These are phyloP conservation scores for Automeris io DNA, from an alignment of 2,888 invertebrate species.

Conservation along the genomic window DNA sequence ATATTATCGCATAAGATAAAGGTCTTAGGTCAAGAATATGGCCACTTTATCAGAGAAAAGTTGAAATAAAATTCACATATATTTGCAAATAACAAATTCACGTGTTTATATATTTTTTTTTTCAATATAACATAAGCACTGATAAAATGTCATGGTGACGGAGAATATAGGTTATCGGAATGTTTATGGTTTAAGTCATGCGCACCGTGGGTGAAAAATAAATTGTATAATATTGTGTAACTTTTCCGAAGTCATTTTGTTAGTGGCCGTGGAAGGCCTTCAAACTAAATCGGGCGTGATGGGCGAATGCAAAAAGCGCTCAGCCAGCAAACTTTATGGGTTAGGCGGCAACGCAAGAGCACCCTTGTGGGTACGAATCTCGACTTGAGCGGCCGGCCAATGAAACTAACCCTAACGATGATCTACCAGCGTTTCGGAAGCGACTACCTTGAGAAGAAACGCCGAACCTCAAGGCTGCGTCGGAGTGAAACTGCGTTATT, in stretches of 20 bases:
- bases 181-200: conserved; percentile 2
- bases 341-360: too few species aligned
- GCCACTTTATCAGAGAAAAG: background rate
- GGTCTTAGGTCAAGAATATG: background rate
- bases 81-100: conserved; percentile 5
- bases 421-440: too few species aligned
- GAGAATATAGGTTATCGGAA: conserved; percentile 17
- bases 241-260: too few species aligned
- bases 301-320: too few species aligned
- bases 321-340: too few species aligned
- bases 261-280: background rate
- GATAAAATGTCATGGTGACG: conserved; percentile 8
- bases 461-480: too few species aligned
- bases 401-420: too few species aligned
- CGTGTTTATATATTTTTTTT: background rate
- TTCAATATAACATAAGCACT: background rate
- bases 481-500: too few species aligned
- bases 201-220: background rate
- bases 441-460: too few species aligned
- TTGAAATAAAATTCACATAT: background rate
- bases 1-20: background rate
- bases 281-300: background rate
- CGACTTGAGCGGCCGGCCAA: too few species aligned
- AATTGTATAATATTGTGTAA: background rate
- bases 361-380: too few species aligned